Base-by-base conservation (phyloP, 53 echinoderm and acorn worm species). In the Pentamera pediparva region DNA sequence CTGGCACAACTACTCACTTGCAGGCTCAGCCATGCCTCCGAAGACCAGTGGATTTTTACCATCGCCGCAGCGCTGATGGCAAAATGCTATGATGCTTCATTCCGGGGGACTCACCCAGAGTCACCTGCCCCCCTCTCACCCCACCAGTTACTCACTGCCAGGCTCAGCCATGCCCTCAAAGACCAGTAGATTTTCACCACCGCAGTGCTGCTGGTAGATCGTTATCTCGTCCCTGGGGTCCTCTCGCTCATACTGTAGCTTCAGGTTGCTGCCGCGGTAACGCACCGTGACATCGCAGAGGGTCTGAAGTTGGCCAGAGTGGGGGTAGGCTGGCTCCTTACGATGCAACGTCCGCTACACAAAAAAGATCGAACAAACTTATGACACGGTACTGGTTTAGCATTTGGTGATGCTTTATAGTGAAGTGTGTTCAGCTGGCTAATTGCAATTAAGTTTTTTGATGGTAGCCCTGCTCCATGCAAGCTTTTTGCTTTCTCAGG, bases 151-250 rank as follows among this genome's bases (percentile, higher is more conserved):
- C 98, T 88, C 78, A 98, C 98, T 91, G 84, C 92, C 92, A 52
- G 88, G 82, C 37, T 92, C 91, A 13, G 92, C 98, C 49, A 83
- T 77, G 13, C 98, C 98, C 45, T 88, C 82, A 59, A 98, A 98
- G 76, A 98, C 98, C 6, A 88, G 27, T 8, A 98, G 89, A 58
- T 98, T 98, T 72, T 89, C 98, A 25, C 98, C 98, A 37, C 98
- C 98, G 30, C 98, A 98, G 73, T 98, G 98, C 75, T 98, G 98
- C 73, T 98, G 98, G 49, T 82, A 88, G 59, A 98, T 69, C 57
- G 83, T 72, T 32, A 98, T 81, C 75, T 98, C 98, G 51, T 98
- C 98, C 28, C 98, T 69, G 35, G 62, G 81, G 75, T 98, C 98
- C 56, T 91, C 78, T 32, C 91, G 57, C 65, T 98, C 98, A 10